Percentiles rank a stretch among this genome's conserved stretches.
Evolutionary conservation across 2,797 vertebrate genomes (phyloP).

Genomic region (Pseudochirops cupreus): DNA sequence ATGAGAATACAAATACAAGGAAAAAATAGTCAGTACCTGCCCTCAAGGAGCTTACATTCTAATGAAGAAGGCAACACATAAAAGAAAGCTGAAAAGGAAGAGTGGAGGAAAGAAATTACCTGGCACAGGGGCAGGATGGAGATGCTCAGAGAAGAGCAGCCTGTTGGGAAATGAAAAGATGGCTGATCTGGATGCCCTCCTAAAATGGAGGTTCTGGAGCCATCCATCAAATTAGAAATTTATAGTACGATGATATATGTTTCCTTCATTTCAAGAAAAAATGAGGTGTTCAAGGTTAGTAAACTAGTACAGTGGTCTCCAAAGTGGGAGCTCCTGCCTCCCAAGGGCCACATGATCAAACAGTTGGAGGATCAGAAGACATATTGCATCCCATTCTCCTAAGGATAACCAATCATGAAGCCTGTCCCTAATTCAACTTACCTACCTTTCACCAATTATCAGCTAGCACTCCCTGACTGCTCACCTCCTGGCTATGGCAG

Average conservation of each 20-base stretch:
- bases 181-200: background rate
- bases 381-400: background rate
- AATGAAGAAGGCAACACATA: background rate
- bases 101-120: background rate
- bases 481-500: background rate
- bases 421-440: background rate
- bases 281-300: background rate
- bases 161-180: background rate
- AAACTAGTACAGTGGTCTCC: background rate
- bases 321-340: background rate
- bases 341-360: background rate
- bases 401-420: background rate
- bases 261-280: background rate
- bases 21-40: background rate
- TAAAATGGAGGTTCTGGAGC: background rate
- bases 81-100: background rate
- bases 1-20: background rate
- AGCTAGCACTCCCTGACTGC: background rate
- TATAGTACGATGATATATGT: background rate
- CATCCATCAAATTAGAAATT: background rate
- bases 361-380: background rate
- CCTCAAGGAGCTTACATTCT: background rate
- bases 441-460: background rate
- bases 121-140: background rate
- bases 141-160: background rate